Conservation (phyloP, 35 echinoderm and acorn worm species). For the Apostichopus californicus region DNA sequence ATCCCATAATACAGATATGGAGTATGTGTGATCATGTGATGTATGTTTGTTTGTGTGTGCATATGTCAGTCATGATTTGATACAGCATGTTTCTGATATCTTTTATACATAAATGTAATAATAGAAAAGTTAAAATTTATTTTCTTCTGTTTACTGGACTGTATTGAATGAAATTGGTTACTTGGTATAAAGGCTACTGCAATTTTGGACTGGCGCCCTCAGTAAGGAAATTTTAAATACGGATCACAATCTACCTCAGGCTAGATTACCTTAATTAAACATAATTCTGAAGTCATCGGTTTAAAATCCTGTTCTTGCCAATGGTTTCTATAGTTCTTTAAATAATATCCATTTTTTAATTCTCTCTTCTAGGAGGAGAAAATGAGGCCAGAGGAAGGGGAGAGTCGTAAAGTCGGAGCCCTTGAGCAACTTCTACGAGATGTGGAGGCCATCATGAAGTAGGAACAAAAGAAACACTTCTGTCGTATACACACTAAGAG, state of each 20-base stretch:
- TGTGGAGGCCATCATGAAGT: slow-evolving; percentile 51
- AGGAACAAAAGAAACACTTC: not conserved
- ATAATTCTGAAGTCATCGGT: too few relatives aligned
- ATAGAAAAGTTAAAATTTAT: not conserved
- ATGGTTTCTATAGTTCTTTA: not conserved
- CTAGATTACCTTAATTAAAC: too few relatives aligned
- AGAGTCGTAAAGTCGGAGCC: slow-evolving; percentile 12
- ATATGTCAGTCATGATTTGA: not conserved
- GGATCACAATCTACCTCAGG: too few relatives aligned
- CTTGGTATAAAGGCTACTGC: too few relatives aligned
- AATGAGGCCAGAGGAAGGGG: slow-evolving; percentile 44
- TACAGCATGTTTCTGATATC: too few relatives aligned
- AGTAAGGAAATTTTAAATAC: too few relatives aligned
- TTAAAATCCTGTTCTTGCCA: too few relatives aligned
- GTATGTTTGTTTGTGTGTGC: not conserved
- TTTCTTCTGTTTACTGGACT: not conserved
- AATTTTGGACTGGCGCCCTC: too few relatives aligned
- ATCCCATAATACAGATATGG: too few relatives aligned
- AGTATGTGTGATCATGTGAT: too few relatives aligned
- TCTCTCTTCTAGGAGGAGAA: slow-evolving; percentile 9
- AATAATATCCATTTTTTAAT: not conserved
- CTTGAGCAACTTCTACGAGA: slow-evolving; percentile 45
- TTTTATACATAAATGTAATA: not conserved
- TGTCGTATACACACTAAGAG: too few relatives aligned
- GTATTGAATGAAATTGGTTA: too few relatives aligned